A percentile compares a stretch with the other conserved stretches of the same genome.
phyloP scores from a whole-genome alignment of 2,888 invertebrate species.

The Rhyacophila evoluta region DNA sequence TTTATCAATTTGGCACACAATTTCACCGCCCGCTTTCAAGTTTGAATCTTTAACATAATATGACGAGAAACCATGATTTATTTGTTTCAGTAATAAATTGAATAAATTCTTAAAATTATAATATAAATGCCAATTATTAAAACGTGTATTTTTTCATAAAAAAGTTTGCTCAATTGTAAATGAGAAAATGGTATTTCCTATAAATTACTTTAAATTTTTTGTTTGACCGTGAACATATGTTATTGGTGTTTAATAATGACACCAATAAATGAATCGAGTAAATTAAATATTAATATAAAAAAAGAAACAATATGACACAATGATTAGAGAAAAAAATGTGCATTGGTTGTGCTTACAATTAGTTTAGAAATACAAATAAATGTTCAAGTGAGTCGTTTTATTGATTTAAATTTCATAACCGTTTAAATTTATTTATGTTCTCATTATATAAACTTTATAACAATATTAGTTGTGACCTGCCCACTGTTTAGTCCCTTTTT shows the following conservation, averaged over 20 bases:
- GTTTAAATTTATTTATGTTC: conserved; percentile 13
- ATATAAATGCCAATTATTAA: not conserved
- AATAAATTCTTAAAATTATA: not conserved
- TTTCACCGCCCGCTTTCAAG: not conserved
- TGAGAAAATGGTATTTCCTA: not conserved
- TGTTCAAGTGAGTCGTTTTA: conserved; percentile 5
- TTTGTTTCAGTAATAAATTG: not conserved
- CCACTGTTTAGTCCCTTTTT: conserved; percentile 25
- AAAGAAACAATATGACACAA: not conserved
- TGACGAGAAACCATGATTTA: conserved; percentile 15
- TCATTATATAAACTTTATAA: conserved; percentile 30
- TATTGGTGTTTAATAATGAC: not conserved
- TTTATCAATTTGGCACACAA: not conserved
- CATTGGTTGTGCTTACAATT: conserved; percentile 22
- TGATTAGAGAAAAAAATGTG: conserved; percentile 11
- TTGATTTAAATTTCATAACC: conserved; percentile 24
- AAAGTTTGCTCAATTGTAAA: not conserved
- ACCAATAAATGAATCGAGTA: not conserved
- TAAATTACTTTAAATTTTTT: not conserved
- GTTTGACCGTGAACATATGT: not conserved
- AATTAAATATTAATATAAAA: not conserved
- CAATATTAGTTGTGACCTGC: conserved; percentile 26
- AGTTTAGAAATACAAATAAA: conserved; percentile 21
- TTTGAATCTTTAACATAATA: not conserved
- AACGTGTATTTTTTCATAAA: not conserved